Evolutionary conservation across 2,113 vertebrate genomes (phyloP).

Genomic region (Tachysurus fulvidraco): DNA sequence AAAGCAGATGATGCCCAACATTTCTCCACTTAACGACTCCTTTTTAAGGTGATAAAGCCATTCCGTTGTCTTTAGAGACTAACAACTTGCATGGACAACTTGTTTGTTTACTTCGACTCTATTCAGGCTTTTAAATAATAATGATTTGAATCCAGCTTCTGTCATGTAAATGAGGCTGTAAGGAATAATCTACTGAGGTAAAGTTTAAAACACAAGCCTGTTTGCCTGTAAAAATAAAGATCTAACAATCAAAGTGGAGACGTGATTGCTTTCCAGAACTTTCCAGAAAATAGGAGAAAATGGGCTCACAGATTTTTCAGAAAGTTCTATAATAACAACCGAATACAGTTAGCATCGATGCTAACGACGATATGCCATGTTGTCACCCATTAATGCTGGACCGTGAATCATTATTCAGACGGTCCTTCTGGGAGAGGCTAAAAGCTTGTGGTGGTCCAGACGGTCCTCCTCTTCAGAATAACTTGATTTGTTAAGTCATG

Average conservation of each 20-base stretch:
- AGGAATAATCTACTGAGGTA: neutral
- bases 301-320: neutral
- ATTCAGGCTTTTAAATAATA: neutral
- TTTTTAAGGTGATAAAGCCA: neutral
- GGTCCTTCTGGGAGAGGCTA: constrained; percentile 30
- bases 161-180: neutral
- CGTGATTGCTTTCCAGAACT: neutral
- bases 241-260: neutral
- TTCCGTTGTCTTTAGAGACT: neutral
- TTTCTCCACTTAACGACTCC: neutral
- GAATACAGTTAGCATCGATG: neutral
- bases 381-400: neutral
- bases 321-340: neutral
- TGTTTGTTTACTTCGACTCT: too few species aligned
- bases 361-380: neutral
- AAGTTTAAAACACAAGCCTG: neutral
- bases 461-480: constrained; percentile 45
- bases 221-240: neutral
- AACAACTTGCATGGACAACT: too few species aligned
- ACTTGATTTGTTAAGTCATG: constrained; percentile 55
- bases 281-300: neutral
- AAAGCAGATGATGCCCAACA: neutral
- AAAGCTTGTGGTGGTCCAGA: constrained; percentile 42
- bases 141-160: neutral
- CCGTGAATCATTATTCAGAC: constrained; percentile 23